Evolutionary conservation across 2,797 vertebrate genomes (phyloP), one percentile per base, ranked within the genome.

Genomic region (Ispidina lecontei): DNA sequence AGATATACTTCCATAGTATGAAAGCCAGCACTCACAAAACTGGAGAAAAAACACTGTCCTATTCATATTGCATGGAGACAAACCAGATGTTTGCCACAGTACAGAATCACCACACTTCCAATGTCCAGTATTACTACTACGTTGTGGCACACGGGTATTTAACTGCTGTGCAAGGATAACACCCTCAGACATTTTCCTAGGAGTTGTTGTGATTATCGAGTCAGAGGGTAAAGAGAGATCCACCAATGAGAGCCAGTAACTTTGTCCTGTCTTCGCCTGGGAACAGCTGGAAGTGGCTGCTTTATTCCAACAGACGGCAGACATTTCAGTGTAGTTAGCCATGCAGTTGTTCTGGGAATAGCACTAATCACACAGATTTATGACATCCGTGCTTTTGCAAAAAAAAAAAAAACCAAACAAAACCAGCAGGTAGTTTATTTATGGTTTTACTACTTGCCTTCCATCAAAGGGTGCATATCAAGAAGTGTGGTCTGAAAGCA

Each of bases 71-170:
- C 85, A 54, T 12, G 31, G 73, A 2, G 5, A 92, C 70, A 81
- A 95, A 88, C 85, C 88, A 80, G 70, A 37, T 87, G 93, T 92
- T 59, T 91, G 93, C 91, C 95, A 93, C 73, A 83, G 88, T 41
- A 80, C 72, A 78, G 62, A 92, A 95, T 58, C 86, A 71, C 77
- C 8, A 2, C 19, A 26, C 52, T 79, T 60, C 23, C 71, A 12
- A 28, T 12, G 23, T 63, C 64, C 56, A 52, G 60, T 78, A 73
- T 49, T 44, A 41, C 62, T 75, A 88, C 86, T 26, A 78, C 35
- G 41, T 73, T 84, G 80, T 68, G 81, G 68, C 68, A 93, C 86
- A 67, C 26, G 33, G 63, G 64, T 43, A 82, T 49, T 89, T 73
- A 89, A 90, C n/a, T 82, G 54, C 77, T 17, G 4, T 71, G 78